A percentile compares a stretch with the other conserved stretches of the same genome.
Conservation (phyloP, 2,113 vertebrate genomes). For the Boulengeromyrus knoepffleri region DNA sequence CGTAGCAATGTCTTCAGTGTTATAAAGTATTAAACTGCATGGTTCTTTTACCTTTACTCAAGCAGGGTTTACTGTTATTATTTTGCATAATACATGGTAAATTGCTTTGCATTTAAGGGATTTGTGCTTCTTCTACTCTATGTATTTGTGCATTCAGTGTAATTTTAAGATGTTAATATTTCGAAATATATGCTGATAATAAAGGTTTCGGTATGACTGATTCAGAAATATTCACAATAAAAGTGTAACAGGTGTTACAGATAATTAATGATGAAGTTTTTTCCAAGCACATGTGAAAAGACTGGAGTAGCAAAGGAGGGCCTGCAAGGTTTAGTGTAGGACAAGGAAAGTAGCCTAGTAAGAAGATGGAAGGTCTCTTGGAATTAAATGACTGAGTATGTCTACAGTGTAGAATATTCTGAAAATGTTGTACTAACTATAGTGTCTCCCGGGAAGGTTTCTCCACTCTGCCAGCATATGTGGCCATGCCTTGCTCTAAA, state of each 20-base stretch:
- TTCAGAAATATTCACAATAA: background rate
- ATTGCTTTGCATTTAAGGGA: background rate
- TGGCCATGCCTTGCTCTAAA: background rate
- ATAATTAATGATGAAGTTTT: background rate
- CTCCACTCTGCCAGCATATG: background rate
- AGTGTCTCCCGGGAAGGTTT: background rate
- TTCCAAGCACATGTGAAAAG: background rate
- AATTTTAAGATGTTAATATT: background rate
- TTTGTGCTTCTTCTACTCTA: background rate
- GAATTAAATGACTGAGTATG: background rate
- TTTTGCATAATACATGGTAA: background rate
- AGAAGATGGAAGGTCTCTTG: background rate
- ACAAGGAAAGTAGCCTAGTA: background rate
- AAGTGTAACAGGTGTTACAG: background rate
- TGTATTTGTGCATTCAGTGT: background rate
- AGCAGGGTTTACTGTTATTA: background rate
- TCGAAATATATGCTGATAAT: background rate
- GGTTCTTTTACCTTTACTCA: background rate
- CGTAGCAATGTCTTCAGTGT: background rate
- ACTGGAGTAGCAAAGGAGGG: background rate
- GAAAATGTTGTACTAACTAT: background rate
- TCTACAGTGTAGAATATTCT: background rate
- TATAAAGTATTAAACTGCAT: background rate
- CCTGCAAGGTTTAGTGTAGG: background rate
- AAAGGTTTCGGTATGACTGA: background rate